Evolutionary conservation across 2,888 invertebrate species (phyloP), one percentile per base, ranked within the genome.

Genomic region (Agrotis puta): DNA sequence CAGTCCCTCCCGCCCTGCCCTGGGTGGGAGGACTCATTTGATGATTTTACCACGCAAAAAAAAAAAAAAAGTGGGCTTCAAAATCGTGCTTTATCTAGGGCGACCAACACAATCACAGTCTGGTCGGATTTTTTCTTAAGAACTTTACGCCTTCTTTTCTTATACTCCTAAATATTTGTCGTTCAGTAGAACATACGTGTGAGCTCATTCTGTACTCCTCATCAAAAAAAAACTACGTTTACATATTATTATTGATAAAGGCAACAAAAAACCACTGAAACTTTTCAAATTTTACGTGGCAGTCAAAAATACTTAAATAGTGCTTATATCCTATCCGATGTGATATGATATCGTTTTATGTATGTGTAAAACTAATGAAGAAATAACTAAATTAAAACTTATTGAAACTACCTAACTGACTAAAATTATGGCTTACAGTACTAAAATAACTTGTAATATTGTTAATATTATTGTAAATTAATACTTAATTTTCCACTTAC

Each of bases 401-500:
- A 67, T 22, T 13, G 11, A 45, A 54, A 63, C 16, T 24, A 43
- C 43, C 75, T 81, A 77, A 79, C 77, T 63, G 64, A 82, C 79
- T 78, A 77, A 79, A 79, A 79, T 72, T 43, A 77, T 64, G 33
- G 62, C 82, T 79, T 67, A 56, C 64, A 63, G 0, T 63, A 81
- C 73, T 78, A 78, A 79, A 79, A 71, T 62, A 33, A 53, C 14
- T 47, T 45, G n/a, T 77, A 47, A 74, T 65, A 64, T 54, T 75
- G 53, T 63, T 20, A 27, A 50, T 56, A 33, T 13, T 56, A 33
- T 13, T 56, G 56, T 33, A 33, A 56, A 56, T 54, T 63, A 80
- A 70, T 76, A 16, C 66, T 64, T 81, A 81, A 81, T 81, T 62
- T 81, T 77, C 59, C 22, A 76, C 62, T 76, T 24, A 76, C 81